Evolutionary conservation across 2,113 vertebrate species (phyloP).

Genomic region (Aleadryas rufinucha): DNA sequence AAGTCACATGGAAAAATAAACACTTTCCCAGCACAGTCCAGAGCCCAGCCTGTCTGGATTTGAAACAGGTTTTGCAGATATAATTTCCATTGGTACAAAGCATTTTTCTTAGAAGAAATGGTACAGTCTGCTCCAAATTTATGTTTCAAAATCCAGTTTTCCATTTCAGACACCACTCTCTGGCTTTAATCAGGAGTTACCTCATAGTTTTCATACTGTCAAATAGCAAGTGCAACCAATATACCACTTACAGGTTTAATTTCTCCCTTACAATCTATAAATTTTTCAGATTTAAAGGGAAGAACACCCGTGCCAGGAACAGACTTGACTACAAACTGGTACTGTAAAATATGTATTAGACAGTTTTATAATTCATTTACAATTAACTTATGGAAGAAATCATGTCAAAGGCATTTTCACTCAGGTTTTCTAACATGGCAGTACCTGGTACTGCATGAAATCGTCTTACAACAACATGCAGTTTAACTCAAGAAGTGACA

Average conservation of each 20-base stretch:
- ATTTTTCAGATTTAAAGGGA: neutral
- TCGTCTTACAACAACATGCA: neutral
- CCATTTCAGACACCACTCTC: neutral
- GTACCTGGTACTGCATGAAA: neutral
- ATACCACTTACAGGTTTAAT: neutral
- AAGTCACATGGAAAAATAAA: constrained; percentile 27
- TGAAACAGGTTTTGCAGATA: neutral
- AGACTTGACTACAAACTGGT: neutral
- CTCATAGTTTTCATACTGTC: neutral
- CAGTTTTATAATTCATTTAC: neutral
- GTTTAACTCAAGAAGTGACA: neutral
- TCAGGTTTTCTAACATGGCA: neutral
- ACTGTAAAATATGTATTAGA: neutral
- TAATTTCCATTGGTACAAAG: neutral
- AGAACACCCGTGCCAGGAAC: rapidly evolving
- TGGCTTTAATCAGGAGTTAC: neutral
- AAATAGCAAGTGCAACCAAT: neutral
- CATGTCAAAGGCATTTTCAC: neutral
- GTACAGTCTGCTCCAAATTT: neutral
- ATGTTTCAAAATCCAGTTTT: neutral
- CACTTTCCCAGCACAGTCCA: neutral
- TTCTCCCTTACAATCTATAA: neutral
- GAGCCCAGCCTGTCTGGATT: neutral
- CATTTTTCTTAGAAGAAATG: neutral
- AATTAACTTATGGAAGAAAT: neutral